phyloP scores from a whole-genome alignment of 2,888 invertebrate genomes.

The Lamellibrachia columna region DNA sequence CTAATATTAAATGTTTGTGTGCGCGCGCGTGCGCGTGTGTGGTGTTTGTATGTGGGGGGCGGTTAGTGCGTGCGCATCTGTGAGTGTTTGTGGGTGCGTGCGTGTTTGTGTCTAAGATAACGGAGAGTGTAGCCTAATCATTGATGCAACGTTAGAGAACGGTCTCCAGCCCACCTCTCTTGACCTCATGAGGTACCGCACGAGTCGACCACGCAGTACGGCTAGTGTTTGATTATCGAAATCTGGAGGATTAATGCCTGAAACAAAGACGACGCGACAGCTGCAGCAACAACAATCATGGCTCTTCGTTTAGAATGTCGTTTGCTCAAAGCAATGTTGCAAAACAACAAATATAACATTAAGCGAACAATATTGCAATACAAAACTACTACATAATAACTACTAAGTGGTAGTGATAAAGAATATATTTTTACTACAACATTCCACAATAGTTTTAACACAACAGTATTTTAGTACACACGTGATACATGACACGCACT shows the following conservation, averaged over 20 bases:
- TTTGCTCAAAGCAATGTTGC: background rate
- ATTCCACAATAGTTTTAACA: background rate
- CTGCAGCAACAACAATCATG: too few species aligned
- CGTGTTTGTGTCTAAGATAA: background rate
- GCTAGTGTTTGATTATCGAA: slow-evolving; percentile 94
- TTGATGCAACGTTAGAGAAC: background rate
- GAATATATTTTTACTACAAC: background rate
- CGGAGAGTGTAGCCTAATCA: background rate
- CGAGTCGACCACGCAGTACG: slow-evolving; percentile 88
- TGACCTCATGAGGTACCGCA: slow-evolving; percentile 93
- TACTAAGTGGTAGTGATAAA: too few species aligned
- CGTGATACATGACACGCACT: too few species aligned
- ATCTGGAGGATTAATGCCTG: slow-evolving; percentile 84
- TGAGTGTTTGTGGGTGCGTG: background rate
- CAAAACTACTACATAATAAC: background rate
- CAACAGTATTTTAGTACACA: too few species aligned
- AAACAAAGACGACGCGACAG: slow-evolving; percentile 23
- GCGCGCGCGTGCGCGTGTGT: background rate
- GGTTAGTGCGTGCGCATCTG: background rate
- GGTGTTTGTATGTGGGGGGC: background rate
- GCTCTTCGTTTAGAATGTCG: background rate
- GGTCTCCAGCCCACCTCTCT: slow-evolving; percentile 73
- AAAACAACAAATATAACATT: background rate
- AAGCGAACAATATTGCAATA: background rate
- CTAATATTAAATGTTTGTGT: background rate